phyloP scores from a whole-genome alignment of 2,113 vertebrate genomes.

The Silurus meridionalis region DNA sequence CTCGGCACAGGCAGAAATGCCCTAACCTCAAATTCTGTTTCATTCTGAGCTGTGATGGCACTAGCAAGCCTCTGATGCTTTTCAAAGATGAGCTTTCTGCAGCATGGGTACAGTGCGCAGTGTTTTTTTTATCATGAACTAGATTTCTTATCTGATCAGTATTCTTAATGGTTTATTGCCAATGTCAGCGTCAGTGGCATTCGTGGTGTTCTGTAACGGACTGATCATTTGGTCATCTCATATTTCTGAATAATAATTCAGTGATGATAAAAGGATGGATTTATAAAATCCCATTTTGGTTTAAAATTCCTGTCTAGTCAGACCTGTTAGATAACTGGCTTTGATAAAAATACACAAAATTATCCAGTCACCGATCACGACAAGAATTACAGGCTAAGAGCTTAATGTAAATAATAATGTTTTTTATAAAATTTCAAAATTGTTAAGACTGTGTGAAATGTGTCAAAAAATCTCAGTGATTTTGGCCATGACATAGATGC shows the following conservation, averaged over 20 bases:
- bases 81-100: neutral
- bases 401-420: neutral
- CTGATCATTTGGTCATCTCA: neutral
- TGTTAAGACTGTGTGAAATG: neutral
- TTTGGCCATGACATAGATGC: neutral
- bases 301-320: neutral
- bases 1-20: neutral
- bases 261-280: neutral
- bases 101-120: neutral
- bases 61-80: too few species aligned
- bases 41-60: slow-evolving; percentile 23
- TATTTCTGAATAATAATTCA: neutral
- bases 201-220: neutral
- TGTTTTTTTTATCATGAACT: neutral
- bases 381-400: neutral
- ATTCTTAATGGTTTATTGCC: neutral
- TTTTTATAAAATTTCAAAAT: neutral
- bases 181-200: neutral
- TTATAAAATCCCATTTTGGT: neutral
- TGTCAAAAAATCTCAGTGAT: neutral
- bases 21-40: slow-evolving; percentile 13
- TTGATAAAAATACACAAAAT: neutral
- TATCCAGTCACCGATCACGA: neutral
- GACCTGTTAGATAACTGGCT: neutral
- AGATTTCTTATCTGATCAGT: neutral